phyloP scores from a whole-genome alignment of 2,113 vertebrate genomes.

The Dipodomys stephensi region DNA sequence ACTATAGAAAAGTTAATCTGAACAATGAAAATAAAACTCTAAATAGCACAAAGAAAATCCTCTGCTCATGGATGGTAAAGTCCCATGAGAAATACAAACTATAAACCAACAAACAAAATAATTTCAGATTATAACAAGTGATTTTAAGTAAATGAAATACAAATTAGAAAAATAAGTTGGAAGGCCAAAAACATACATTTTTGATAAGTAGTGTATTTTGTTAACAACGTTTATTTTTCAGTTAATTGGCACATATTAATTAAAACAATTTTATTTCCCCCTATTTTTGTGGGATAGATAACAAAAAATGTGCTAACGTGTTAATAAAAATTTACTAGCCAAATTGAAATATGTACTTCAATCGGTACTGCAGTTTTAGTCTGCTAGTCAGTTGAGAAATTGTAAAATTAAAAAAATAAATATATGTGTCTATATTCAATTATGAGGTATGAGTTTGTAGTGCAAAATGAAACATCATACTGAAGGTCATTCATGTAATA shows the following conservation, averaged over 20 bases:
- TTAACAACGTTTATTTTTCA: not conserved
- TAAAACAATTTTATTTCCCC: constrained; percentile 28
- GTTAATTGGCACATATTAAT: not conserved
- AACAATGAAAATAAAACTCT: not conserved
- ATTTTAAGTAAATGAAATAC: not conserved
- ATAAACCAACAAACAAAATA: not conserved
- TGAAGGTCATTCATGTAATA: constrained; percentile 44
- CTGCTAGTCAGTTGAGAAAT: not conserved
- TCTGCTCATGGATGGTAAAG: not conserved
- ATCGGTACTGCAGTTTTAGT: not conserved
- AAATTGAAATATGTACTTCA: not conserved
- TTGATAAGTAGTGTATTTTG: not conserved
- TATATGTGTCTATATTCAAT: not conserved
- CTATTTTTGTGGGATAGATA: not conserved
- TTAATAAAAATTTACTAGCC: constrained; percentile 6
- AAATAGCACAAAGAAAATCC: not conserved
- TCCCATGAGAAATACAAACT: not conserved
- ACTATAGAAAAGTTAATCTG: not conserved
- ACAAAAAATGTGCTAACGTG: not conserved
- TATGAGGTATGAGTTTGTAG: constrained; percentile 44
- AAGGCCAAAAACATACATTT: not conserved
- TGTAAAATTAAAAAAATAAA: not conserved
- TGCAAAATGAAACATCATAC: constrained; percentile 31
- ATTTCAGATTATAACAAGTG: not conserved
- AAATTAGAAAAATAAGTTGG: constrained; percentile 32